A percentile compares a stretch with the other conserved stretches of the same genome.
Evolutionary conservation across 2,888 invertebrate species (phyloP).

Genomic region (Ceramica pisi): DNA sequence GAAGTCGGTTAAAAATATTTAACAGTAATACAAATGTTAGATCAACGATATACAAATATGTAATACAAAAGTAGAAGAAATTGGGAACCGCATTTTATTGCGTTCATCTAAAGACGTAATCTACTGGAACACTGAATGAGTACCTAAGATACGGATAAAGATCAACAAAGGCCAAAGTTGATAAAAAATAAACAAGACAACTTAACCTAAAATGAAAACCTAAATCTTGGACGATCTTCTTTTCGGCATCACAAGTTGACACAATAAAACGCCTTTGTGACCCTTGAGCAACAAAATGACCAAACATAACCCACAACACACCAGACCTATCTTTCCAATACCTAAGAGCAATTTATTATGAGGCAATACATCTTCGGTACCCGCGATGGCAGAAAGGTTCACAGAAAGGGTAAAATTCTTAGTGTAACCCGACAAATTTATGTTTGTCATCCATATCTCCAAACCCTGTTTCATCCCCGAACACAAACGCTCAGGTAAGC

Average conservation of each 20-base stretch:
- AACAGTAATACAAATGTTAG: no score
- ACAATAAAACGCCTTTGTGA: conserved; percentile 45
- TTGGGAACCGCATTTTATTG: background rate
- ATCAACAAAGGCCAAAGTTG: background rate
- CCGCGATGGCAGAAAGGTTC: conserved; percentile 61
- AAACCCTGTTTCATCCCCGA: conserved; percentile 45
- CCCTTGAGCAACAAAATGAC: conserved; percentile 65
- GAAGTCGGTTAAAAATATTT: no score
- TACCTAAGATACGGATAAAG: background rate
- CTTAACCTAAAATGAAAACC: conserved; percentile 25
- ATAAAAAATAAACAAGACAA: conserved; percentile 15
- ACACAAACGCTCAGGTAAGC: conserved; percentile 45
- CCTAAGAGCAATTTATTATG: conserved; percentile 69
- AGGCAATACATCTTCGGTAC: conserved; percentile 66
- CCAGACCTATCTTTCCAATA: conserved; percentile 64
- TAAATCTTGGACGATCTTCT: conserved; percentile 5
- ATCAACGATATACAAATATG: no score
- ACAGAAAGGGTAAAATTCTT: conserved; percentile 70
- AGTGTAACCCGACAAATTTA: conserved; percentile 66
- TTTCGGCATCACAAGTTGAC: conserved; percentile 10
- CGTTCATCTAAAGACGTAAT: background rate
- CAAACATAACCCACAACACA: conserved; percentile 58
- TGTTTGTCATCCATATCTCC: conserved; percentile 56
- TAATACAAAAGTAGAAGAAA: background rate
- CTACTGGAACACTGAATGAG: background rate